These are phyloP conservation scores for Myanophis thanlyinensis DNA, from an alignment of 2,113 vertebrate genomes.

Conservation along the genomic window DNA sequence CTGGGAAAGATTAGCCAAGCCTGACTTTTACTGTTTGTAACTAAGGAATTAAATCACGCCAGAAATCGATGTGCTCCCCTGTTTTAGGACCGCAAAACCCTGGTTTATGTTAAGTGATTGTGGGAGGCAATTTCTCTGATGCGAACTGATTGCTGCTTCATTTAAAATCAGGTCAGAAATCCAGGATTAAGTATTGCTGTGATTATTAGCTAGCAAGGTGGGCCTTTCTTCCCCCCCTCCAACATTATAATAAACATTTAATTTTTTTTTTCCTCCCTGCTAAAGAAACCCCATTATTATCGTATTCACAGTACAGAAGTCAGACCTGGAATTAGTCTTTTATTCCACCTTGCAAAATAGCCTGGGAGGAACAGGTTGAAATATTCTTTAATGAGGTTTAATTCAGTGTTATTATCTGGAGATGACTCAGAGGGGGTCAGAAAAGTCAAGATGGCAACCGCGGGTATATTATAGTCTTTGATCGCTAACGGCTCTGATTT, in stretches of 20 bases:
- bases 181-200: not conserved
- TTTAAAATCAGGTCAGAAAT: not conserved
- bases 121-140: not conserved
- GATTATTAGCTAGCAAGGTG: not conserved
- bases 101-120: not conserved
- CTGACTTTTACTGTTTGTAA: not conserved
- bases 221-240: rapidly evolving
- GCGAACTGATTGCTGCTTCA: not conserved
- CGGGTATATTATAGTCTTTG: not conserved
- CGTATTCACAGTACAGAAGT: not conserved
- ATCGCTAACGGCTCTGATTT: not conserved
- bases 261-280: not conserved
- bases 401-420: not conserved
- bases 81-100: not conserved
- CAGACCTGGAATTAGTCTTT: not conserved
- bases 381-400: not conserved
- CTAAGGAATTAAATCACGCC: not conserved
- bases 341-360: not conserved
- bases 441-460: not conserved
- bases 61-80: not conserved
- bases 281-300: not conserved
- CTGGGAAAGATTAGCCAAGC: not conserved
- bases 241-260: not conserved
- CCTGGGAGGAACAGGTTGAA: not conserved
- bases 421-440: not conserved